A percentile compares a stretch with the other conserved stretches of the same genome.
Conservation (phyloP, 2,113 vertebrate genomes). For the Syngnathus floridae region DNA sequence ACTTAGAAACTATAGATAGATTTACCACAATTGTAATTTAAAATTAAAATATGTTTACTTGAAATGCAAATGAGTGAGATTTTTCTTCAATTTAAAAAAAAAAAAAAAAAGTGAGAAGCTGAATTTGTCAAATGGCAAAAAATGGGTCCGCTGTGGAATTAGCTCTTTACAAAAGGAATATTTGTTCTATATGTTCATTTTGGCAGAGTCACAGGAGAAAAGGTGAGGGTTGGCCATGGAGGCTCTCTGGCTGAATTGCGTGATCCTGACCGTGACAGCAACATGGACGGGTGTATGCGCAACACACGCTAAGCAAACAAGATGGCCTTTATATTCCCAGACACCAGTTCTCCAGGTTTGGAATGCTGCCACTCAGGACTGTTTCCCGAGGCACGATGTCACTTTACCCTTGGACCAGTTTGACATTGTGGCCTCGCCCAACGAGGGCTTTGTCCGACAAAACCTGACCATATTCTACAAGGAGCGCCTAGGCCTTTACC, state of each 20-base stretch:
- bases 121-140: neutral
- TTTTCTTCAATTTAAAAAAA: no score
- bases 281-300: constrained; percentile 49
- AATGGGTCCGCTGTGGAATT: neutral
- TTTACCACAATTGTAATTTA: no score
- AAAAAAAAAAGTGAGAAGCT: neutral
- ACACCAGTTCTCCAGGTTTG: constrained; percentile 74
- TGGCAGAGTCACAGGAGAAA: constrained; percentile 32
- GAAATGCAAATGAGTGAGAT: neutral
- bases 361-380: constrained; percentile 78
- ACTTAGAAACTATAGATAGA: neutral
- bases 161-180: neutral
- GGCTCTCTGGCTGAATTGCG: constrained; percentile 15
- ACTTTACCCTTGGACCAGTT: constrained; percentile 67
- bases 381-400: constrained; percentile 59
- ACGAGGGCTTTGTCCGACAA: constrained; percentile 73
- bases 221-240: constrained; percentile 46
- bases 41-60: no score
- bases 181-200: constrained; percentile 3
- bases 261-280: constrained; percentile 48
- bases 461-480: constrained; percentile 79
- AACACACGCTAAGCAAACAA: constrained; percentile 64
- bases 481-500: constrained; percentile 75
- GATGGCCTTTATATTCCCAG: constrained; percentile 69
- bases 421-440: constrained; percentile 71